These are phyloP conservation scores for Bambusicola thoracicus DNA, from an alignment of 2,113 vertebrate genomes.

Conservation along the genomic window DNA sequence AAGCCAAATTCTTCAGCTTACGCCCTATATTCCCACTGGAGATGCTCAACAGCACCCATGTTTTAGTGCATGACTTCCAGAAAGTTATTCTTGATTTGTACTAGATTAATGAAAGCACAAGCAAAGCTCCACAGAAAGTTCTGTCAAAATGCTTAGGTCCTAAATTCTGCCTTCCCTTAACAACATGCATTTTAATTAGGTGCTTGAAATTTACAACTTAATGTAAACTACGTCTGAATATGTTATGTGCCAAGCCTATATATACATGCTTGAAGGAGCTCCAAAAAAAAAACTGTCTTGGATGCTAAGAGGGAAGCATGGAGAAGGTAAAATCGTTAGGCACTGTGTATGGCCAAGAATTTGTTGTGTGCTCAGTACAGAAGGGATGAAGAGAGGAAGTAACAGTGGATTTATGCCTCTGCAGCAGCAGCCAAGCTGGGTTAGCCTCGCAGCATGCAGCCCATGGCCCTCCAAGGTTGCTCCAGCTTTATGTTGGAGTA, in stretches of 20 bases:
- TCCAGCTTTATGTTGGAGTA: conserved; percentile 17
- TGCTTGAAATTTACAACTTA: not conserved
- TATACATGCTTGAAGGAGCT: not conserved
- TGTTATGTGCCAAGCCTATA: not conserved
- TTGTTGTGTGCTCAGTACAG: not conserved
- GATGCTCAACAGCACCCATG: not conserved
- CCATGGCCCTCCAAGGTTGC: not conserved
- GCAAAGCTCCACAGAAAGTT: not conserved
- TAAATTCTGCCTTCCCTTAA: conserved; percentile 1
- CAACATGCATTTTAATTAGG: not conserved
- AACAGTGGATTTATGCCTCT: not conserved
- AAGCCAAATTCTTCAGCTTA: not conserved
- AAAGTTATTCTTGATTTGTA: not conserved
- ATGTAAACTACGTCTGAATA: not conserved
- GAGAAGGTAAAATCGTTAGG: not conserved
- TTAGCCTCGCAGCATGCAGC: not conserved
- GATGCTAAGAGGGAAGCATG: not conserved
- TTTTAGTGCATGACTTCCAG: not conserved
- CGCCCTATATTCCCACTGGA: not conserved
- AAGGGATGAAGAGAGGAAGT: not conserved
- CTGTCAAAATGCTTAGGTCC: not conserved
- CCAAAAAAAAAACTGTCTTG: not conserved
- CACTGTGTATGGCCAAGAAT: not conserved
- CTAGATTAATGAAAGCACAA: not conserved
- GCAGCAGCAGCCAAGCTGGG: not conserved